Conservation (phyloP, 2,797 vertebrate genomes). For the Eleutherodactylus coqui region DNA sequence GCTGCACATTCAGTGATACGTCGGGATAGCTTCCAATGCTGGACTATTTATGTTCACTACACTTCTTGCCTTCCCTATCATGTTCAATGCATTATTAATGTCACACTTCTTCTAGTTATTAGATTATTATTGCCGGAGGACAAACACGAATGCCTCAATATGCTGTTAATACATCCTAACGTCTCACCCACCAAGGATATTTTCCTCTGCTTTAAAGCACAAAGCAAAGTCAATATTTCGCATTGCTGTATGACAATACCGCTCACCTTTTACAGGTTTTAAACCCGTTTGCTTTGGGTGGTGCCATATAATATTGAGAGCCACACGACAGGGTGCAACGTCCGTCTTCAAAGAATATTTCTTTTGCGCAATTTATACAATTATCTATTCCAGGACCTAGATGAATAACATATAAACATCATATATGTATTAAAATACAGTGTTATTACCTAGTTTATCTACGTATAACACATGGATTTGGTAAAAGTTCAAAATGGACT, state of each 20-base stretch:
- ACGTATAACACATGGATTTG: background rate
- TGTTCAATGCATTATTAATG: constrained; percentile 11
- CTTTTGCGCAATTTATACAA: constrained; percentile 89
- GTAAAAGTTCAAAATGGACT: background rate
- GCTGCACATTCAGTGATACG: background rate
- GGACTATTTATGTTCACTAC: background rate
- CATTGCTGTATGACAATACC: background rate
- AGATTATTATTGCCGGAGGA: background rate
- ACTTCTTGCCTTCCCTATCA: background rate
- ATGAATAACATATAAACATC: constrained; percentile 23
- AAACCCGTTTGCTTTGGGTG: constrained; percentile 80
- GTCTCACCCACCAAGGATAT: background rate
- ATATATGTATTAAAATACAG: background rate
- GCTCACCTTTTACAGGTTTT: constrained; percentile 92
- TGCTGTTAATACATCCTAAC: background rate
- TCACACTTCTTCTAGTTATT: background rate
- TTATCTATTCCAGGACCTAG: constrained; percentile 90
- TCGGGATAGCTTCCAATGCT: background rate
- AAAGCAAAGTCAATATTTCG: background rate
- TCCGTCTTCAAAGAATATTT: constrained; percentile 92
- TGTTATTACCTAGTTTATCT: background rate
- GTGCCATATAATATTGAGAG: constrained; percentile 87
- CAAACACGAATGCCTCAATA: background rate
- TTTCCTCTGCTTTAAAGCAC: background rate
- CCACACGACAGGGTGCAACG: constrained; percentile 88